Percentiles rank a stretch among this genome's conserved stretches.
phyloP scores from a whole-genome alignment of 2,888 invertebrate species.

The Sisyra terminalis region DNA sequence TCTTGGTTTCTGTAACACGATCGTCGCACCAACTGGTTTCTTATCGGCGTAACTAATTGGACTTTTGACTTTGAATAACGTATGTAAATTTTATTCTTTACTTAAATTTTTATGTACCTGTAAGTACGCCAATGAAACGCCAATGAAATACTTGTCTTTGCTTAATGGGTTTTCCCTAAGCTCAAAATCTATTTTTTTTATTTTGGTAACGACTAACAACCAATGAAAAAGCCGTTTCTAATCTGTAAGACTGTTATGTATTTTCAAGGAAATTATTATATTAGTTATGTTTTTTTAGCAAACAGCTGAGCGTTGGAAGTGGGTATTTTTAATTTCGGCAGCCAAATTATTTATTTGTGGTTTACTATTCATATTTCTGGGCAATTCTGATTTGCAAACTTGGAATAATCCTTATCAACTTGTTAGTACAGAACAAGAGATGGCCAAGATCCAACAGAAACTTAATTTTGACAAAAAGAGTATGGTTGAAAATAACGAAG shows the following conservation, averaged over 20 bases:
- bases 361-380: conserved; percentile 32
- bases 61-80: conserved; percentile 28
- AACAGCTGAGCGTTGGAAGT: conserved; percentile 41
- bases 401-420: conserved; percentile 33
- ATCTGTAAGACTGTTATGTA: no score
- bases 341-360: conserved; percentile 33
- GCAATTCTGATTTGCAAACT: conserved; percentile 35
- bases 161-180: no score
- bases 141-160: no score
- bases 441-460: conserved; percentile 13
- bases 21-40: conserved; percentile 39
- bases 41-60: conserved; percentile 45
- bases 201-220: no score
- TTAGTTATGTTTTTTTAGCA: conserved; percentile 32
- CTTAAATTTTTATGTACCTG: no score
- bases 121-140: no score
- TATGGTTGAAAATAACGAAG: conserved; percentile 6
- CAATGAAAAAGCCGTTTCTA: no score
- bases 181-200: no score
- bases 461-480: conserved; percentile 12
- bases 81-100: no score
- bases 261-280: background rate
- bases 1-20: conserved; percentile 40
- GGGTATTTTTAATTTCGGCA: conserved; percentile 38
- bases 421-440: conserved; percentile 11